Conservation (phyloP, 2,888 invertebrate species). For the Parascotia fuliginaria region DNA sequence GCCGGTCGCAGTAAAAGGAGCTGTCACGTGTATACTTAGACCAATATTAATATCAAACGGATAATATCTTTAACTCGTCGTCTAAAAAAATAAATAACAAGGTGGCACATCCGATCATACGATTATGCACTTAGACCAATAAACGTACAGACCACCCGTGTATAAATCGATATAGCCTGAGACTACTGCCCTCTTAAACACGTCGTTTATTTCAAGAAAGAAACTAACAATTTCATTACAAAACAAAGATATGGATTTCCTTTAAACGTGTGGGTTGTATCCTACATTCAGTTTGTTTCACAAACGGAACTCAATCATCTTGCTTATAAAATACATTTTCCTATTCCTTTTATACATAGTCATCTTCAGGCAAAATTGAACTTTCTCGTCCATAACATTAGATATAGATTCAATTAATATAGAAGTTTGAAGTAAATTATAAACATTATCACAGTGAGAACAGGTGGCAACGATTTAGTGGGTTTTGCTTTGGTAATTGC, state of each 20-base stretch:
- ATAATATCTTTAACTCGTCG: slow-evolving; percentile 34
- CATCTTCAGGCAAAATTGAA: slow-evolving; percentile 36
- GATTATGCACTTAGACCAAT: slow-evolving; percentile 46
- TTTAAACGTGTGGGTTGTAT: slow-evolving; percentile 79
- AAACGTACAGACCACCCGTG: slow-evolving; percentile 70
- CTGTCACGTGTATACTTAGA: slow-evolving; percentile 30
- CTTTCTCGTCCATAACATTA: slow-evolving; percentile 27
- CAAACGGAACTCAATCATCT: slow-evolving; percentile 44
- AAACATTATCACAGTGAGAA: slow-evolving; percentile 71
- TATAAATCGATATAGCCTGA: slow-evolving; percentile 41
- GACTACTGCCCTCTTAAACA: slow-evolving; percentile 54
- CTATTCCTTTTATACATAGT: slow-evolving; percentile 16
- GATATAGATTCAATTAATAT: slow-evolving; percentile 35
- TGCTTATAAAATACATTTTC: slow-evolving; percentile 44
- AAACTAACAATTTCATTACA: slow-evolving; percentile 80
- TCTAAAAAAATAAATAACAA: slow-evolving; percentile 50
- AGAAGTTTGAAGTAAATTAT: slow-evolving; percentile 57
- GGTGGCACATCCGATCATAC: slow-evolving; percentile 37
- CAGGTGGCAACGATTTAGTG: slow-evolving; percentile 75
- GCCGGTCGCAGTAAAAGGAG: slow-evolving; percentile 15
- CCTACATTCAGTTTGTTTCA: slow-evolving; percentile 58
- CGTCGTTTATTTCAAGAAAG: slow-evolving; percentile 76
- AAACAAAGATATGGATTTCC: slow-evolving; percentile 77
- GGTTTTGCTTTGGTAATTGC: slow-evolving; percentile 77
- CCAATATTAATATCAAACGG: slow-evolving; percentile 35